phyloP scores from a whole-genome alignment of 2,113 vertebrate species.

The Sitta europaea region DNA sequence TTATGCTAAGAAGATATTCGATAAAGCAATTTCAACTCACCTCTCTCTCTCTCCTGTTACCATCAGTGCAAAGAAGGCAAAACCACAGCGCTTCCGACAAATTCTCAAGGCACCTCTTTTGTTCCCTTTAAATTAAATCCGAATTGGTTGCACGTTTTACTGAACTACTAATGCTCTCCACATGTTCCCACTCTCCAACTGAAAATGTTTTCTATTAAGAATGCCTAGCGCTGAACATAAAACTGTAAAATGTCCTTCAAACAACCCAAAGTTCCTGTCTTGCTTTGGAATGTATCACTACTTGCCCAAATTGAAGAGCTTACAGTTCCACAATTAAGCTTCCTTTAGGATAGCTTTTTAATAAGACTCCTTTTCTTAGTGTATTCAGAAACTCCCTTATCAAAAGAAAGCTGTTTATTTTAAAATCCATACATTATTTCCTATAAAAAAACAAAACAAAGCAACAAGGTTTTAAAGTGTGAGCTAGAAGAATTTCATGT shows the following conservation, averaged over 20 bases:
- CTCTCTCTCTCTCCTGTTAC: background rate
- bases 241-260: slow-evolving; percentile 28
- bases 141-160: slow-evolving; percentile 37
- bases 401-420: background rate
- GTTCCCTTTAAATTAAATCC: slow-evolving; percentile 55
- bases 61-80: slow-evolving; percentile 13
- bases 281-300: background rate
- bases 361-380: background rate
- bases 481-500: background rate
- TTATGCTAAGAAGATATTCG: slow-evolving; percentile 13
- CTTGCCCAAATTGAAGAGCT: background rate
- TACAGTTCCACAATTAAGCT: background rate
- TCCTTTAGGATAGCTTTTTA: background rate
- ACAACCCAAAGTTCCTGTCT: background rate
- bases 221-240: slow-evolving; percentile 41
- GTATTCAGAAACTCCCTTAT: background rate
- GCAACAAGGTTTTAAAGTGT: background rate
- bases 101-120: slow-evolving; percentile 55
- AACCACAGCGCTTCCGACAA: slow-evolving; percentile 39
- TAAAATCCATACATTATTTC: background rate
- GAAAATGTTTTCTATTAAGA: slow-evolving; percentile 54
- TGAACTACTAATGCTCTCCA: slow-evolving; percentile 52
- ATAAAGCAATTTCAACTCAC: slow-evolving; percentile 15
- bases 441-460: background rate
- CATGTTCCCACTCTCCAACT: slow-evolving; percentile 8